Conservation (phyloP, 2,113 vertebrate species). For the Cathartes aura region DNA sequence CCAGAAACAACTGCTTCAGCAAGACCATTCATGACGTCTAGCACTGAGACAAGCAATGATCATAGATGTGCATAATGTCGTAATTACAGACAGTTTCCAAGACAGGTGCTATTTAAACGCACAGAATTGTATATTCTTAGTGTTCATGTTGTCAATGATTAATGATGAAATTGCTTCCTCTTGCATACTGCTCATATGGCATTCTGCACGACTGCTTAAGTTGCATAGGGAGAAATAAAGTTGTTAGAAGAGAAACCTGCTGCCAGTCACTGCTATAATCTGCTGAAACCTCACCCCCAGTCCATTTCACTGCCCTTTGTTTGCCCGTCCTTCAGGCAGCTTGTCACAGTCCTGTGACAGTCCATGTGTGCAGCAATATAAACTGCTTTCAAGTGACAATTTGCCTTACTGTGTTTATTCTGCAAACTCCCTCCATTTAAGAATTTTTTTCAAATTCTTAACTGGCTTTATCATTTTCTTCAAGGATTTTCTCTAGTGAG, state of each 20-base stretch:
- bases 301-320: background rate
- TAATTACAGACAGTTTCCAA: background rate
- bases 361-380: background rate
- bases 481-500: background rate
- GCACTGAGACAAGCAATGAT: background rate
- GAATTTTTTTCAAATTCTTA: background rate
- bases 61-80: background rate
- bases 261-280: background rate
- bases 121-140: background rate
- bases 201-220: background rate
- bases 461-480: background rate
- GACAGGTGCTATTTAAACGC: background rate
- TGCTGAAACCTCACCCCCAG: background rate
- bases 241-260: background rate
- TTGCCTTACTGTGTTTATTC: background rate
- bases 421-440: background rate
- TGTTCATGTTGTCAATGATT: background rate
- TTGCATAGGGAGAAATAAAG: background rate
- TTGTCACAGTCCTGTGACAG: constrained; percentile 37
- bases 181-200: background rate
- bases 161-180: background rate
- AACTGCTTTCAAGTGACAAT: background rate
- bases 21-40: background rate
- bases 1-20: background rate
- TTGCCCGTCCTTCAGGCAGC: background rate